Evolutionary conservation across 2,888 invertebrate genomes (phyloP), one percentile per base, ranked within the genome.

Genomic region (Mythimna vitellina): DNA sequence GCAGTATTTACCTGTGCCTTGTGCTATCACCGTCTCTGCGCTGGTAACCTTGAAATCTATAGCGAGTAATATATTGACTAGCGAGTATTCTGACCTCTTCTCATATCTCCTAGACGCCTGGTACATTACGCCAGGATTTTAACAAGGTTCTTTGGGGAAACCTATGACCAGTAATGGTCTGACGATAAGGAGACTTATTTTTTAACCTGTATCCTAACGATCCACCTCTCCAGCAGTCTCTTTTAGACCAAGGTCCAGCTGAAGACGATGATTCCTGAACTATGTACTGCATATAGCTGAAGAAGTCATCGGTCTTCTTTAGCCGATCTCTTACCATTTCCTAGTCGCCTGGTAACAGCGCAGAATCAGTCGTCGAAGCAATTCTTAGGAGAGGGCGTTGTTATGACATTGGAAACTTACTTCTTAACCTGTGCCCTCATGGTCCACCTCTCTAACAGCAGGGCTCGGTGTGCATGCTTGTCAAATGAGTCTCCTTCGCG

Each of bases 371-470:
- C 12, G 2, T 17, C n/a, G 25, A 25, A n/a, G 7, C 14, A 1
- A 10, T n/a, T 29, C 17, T 10, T 42, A 9, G 3, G 1, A n/a
- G 3, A 7, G 4, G 3, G 10, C 1, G 10, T 29, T 42, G 1
- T 12, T 3, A 20, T 12, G 7, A 49, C 22, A 0, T 20, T 61
- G 3, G 7, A 6, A 22, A 89, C 94, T 88, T 64, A 95, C 96
- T 94, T 95, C 89, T 91, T 93, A 54, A 91, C 79, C 63, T 97
- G 94, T 73, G 98, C 96, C 83, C 97, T 96, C 91, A 98, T 97
- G 79, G 97, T 98, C 99, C 99, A 99, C 85, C 98, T 97, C 93
- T 99, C 99, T 82, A 99, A 94, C 69, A 98, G 96, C 84, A 98
- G 93, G 92, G 88, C 97, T 8, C 97, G 94, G 51, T 89, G 91